These are phyloP conservation scores for Orientallactaga bullata DNA, from an alignment of 2,113 vertebrate genomes.

Conservation along the genomic window DNA sequence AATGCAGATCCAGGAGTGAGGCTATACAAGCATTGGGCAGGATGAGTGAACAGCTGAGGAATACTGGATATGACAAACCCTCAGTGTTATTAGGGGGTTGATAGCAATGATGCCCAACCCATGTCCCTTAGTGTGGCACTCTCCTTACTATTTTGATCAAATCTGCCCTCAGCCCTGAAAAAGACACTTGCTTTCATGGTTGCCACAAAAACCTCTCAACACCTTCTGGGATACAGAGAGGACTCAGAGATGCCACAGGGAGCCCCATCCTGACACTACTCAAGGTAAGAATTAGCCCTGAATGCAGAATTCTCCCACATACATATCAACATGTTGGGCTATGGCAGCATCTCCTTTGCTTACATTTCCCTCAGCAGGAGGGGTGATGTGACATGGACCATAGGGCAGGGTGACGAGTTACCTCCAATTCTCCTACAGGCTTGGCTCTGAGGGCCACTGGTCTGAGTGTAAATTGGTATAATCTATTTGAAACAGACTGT, in stretches of 20 bases:
- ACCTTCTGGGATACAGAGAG: not conserved
- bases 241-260: accelerated
- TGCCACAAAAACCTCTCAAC: not conserved
- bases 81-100: no score
- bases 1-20: not conserved
- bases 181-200: accelerated
- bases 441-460: not conserved
- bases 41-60: not conserved
- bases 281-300: not conserved
- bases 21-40: accelerated
- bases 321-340: accelerated
- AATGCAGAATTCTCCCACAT: not conserved
- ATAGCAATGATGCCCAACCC: not conserved
- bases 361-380: not conserved
- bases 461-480: not conserved
- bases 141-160: not conserved
- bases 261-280: accelerated
- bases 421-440: not conserved
- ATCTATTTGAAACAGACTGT: not conserved
- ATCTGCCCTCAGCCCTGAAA: not conserved
- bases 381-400: accelerated
- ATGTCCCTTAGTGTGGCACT: not conserved
- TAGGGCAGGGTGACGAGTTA: not conserved
- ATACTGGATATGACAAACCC: not conserved
- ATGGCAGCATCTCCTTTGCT: accelerated